Evolutionary conservation across 2,888 invertebrate species (phyloP), one percentile per base, ranked within the genome.

Genomic region (Polietes domitor): DNA sequence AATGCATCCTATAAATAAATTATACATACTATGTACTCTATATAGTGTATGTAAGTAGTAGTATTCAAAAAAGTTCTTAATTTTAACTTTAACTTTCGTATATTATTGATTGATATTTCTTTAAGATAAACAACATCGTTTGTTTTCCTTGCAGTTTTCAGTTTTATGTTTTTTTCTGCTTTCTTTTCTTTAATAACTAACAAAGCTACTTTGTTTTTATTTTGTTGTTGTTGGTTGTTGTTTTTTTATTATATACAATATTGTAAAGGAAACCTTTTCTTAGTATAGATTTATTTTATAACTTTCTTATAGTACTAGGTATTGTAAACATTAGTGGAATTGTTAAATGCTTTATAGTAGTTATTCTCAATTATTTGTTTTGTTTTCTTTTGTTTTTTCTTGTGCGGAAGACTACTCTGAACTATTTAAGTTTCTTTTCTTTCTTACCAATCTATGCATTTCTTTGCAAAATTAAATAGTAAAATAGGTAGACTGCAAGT

Each of bases 381-480:
- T 10, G 4, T 47, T 65, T 53, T 37, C 74, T 68, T 74, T 77
- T 70, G 47, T 65, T 74, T 47, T 7, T 76, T 55, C 76, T 86
- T 85, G 85, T 90, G 90, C 90, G 90, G 90, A 90, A 90, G 90
- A 90, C 90, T 90, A 90, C 89, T 86, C 84, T 82, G 74, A 72
- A 74, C 87, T 83, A 83, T 84, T 87, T 85, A 43, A n/a, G 85
- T 85, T 79, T 82, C 68, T 84, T 81, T 81, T 84, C 77, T 71
- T 77, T 74, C 63, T 58, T 58, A 24, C 47, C 26, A 70, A 24
- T n/a, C 28, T 5, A 32, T 55, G n/a, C 4, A 70, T 37, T 43
- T 43, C n/a, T n/a, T n/a, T n/a, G n/a, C 15, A 47, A 15, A 41
- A 41, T 7, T 5, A 47, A 47, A 47, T 47, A 41, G 4, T 2